Evolutionary conservation across 2,113 vertebrate genomes (phyloP).

Genomic region (Melanocharis versteri): DNA sequence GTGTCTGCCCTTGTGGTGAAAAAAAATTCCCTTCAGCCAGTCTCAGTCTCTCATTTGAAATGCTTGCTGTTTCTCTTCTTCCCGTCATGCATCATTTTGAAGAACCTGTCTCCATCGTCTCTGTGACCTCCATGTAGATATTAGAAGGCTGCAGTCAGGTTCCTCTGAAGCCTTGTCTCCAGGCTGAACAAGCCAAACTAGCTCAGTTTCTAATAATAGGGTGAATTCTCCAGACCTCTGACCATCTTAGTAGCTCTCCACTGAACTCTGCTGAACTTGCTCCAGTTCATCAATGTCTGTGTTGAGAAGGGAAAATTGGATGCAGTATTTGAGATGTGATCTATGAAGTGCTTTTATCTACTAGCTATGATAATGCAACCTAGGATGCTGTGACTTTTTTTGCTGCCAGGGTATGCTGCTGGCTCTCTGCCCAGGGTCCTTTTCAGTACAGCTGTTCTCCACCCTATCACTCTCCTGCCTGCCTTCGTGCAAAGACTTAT

Average conservation of each 20-base stretch:
- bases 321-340: background rate
- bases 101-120: accelerated
- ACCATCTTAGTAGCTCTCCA: background rate
- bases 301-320: background rate
- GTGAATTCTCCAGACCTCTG: background rate
- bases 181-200: background rate
- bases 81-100: background rate
- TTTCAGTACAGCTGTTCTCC: background rate
- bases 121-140: background rate
- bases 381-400: accelerated
- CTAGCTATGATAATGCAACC: background rate
- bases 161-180: background rate
- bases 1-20: background rate
- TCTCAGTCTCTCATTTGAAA: background rate
- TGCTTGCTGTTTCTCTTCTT: background rate
- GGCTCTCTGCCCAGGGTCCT: background rate
- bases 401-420: background rate
- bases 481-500: background rate
- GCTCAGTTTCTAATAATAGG: background rate
- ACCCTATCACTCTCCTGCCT: background rate
- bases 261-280: background rate
- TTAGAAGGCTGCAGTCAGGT: background rate
- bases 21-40: background rate
- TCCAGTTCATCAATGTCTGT: background rate
- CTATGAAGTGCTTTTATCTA: background rate